Evolutionary conservation across 2,888 invertebrate species (phyloP).

Genomic region (Tetranychus truncatus): DNA sequence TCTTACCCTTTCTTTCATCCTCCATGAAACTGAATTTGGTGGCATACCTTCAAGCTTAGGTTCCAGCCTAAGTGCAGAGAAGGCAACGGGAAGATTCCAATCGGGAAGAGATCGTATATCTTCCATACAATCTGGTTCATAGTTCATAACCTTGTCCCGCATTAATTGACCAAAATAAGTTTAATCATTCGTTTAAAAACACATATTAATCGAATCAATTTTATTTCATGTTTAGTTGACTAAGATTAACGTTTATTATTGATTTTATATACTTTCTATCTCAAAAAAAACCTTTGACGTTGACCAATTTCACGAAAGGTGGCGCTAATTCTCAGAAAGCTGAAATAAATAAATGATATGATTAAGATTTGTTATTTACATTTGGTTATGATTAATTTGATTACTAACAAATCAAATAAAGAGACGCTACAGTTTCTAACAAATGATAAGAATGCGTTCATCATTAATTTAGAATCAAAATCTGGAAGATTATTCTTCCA

Average conservation of each 20-base stretch:
- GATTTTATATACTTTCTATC: too few species aligned
- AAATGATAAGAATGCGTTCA: too few species aligned
- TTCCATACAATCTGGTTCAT: constrained; percentile 18
- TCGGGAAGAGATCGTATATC: constrained; percentile 26
- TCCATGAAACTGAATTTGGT: constrained; percentile 58
- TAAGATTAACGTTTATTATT: not conserved
- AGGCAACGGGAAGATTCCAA: constrained; percentile 43
- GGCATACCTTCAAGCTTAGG: constrained; percentile 50
- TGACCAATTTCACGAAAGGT: too few species aligned
- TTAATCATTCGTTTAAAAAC: not conserved
- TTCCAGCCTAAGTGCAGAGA: constrained; percentile 51
- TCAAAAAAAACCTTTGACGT: too few species aligned
- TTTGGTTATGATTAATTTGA: too few species aligned
- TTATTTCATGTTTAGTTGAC: not conserved
- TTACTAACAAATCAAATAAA: too few species aligned
- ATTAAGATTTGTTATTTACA: too few species aligned
- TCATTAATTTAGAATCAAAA: too few species aligned
- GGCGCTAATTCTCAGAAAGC: too few species aligned
- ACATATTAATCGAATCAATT: not conserved
- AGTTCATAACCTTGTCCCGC: constrained; percentile 5
- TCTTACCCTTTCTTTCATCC: constrained; percentile 49
- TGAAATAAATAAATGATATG: too few species aligned
- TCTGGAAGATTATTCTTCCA: too few species aligned
- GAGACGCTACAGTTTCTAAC: too few species aligned
- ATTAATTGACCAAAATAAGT: not conserved